Percentiles rank a stretch among this genome's conserved stretches.
phyloP scores from a whole-genome alignment of 2,888 invertebrate genomes.

The Lathronympha strigana region DNA sequence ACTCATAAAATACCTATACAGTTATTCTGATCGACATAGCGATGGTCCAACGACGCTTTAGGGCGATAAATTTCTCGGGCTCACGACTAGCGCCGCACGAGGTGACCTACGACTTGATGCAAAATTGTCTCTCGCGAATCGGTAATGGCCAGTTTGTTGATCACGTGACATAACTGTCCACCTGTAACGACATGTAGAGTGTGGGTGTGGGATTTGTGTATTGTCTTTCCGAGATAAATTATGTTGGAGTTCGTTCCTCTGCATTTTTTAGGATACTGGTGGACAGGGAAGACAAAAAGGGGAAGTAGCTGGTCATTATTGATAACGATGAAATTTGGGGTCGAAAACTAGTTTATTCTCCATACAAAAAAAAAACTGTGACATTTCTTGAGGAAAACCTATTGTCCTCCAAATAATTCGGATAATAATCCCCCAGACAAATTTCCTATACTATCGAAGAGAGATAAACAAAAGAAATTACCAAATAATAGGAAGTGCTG shows the following conservation, averaged over 20 bases:
- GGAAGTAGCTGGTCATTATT: no score
- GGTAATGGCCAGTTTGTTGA: constrained; percentile 60
- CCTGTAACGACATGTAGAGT: constrained; percentile 40
- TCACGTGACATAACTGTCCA: constrained; percentile 48
- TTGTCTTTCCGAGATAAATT: constrained; percentile 19
- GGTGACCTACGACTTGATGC: constrained; percentile 38
- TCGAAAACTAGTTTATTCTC: no score
- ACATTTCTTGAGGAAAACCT: no score
- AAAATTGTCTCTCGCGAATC: constrained; percentile 72
- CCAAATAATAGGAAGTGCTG: no score
- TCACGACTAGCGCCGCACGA: constrained; percentile 36
- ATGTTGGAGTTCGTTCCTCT: not conserved
- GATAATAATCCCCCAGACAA: no score
- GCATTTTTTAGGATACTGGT: no score
- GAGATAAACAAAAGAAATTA: no score
- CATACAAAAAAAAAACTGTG: no score
- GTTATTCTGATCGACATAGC: constrained; percentile 36
- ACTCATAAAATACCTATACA: constrained; percentile 23
- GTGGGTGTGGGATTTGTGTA: constrained; percentile 1
- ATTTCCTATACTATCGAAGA: no score
- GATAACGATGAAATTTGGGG: no score
- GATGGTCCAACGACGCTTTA: constrained; percentile 29
- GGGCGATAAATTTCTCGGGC: constrained; percentile 45
- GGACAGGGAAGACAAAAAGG: no score
- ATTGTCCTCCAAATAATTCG: no score